Conservation (phyloP, 2,888 invertebrate genomes). For the Idaea dimidiata region DNA sequence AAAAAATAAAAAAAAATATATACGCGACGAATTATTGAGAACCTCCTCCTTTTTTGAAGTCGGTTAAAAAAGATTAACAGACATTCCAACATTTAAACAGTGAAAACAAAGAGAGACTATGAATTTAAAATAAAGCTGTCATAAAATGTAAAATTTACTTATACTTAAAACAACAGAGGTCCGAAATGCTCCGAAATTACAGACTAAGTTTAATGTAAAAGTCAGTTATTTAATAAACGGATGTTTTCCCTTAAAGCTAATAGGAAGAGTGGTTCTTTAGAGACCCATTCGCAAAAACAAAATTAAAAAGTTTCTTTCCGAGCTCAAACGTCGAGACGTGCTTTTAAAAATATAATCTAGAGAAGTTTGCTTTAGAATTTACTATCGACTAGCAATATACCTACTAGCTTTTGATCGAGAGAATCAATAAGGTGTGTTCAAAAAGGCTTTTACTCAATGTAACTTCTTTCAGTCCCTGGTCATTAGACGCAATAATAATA, state of each 20-base stretch:
- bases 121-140: conserved; percentile 1
- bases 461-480: no score
- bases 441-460: no score
- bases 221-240: conserved; percentile 12
- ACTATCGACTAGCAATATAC: no score
- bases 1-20: no score
- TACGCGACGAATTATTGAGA: no score
- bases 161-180: neutral
- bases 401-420: no score
- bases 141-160: neutral
- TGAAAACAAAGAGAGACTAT: neutral
- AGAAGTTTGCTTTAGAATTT: neutral
- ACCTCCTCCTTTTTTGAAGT: no score
- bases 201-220: conserved; percentile 12
- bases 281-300: neutral
- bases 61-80: neutral
- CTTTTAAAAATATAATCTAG: neutral
- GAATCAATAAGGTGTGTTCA: no score
- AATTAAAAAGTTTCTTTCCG: neutral
- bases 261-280: neutral
- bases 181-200: conserved; percentile 6
- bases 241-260: neutral
- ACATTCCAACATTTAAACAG: neutral
- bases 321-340: neutral
- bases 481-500: no score